Evolutionary conservation across 2,113 vertebrate genomes (phyloP), one percentile per base, ranked within the genome.

Genomic region (Petaurus breviceps): DNA sequence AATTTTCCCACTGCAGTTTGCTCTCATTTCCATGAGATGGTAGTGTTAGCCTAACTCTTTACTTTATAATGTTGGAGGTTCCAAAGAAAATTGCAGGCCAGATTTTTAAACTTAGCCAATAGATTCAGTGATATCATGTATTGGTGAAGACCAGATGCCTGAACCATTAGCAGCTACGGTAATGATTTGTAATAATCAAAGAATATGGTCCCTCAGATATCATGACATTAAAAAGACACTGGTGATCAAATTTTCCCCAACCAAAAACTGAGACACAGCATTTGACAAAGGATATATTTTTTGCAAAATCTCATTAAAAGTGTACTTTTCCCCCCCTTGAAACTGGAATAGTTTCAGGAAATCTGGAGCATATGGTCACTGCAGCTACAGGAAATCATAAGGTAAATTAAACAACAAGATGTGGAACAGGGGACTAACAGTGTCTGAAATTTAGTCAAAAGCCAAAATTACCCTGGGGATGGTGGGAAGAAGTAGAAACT

Each of bases 1-100:
- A 9, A 28, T 51, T n/a, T 93, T 26, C 91, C 92, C 46, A 0
- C 54, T 90, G 97, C 95, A 90, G 53, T 94, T 91, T 2, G 1
- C 50, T 2, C 24, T 95, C 2, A 22, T 1, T 0, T 91, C 97
- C 98, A 94, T 1, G 92, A 97, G 98, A 95, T 96, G 98, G 96
- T 97, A 96, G 94, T 2, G 61, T 49, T 22, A 46, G 93, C 91
- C 94, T 92, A 52, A 1, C 52, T 89, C 46, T 93, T 92, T 43
- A 51, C 26, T 50, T 47, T 25, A 47, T 11, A 16, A 6, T 3
- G 16, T 31, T n/a, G 0, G n/a, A 14, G 5, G 9, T 37, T 46
- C 57, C 31, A 31, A 12, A 25, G 26, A 46, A 3, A 49, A 68
- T 25, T 0, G 37, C 11, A 14, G 49, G 37, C n/a, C 93, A 28